Base-by-base conservation (phyloP, 2,113 vertebrate species). In the Polypterus senegalus region DNA sequence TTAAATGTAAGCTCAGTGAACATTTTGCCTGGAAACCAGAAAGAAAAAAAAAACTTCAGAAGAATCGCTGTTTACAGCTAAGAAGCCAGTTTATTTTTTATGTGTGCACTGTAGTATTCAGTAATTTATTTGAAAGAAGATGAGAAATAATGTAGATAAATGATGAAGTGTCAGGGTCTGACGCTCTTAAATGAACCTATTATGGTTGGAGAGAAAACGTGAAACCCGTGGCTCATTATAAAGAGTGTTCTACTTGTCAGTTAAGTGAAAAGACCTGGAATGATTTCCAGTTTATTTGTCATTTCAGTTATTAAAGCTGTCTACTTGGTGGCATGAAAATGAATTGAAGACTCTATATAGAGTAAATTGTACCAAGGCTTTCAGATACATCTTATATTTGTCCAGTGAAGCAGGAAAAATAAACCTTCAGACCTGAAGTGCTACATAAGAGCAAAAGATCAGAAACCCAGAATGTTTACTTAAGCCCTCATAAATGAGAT, bases 131-230 rank as follows among this genome's bases (percentile, higher is more conserved):
- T 90, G 83, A 86, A 85, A 82, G 86, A 89, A 91, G 86, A 91
- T 88, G 88, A 89, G 86, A 89, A 89, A 88, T 90, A 91, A 89
- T 89, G 83, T 88, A 91, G 88, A 92, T 89, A 89, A 90, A 91
- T 90, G 88, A 89, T 88, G 84, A 86, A 88, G 81, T 86, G 88
- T 90, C 90, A 89, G 83, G 84, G 85, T 85, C 85, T 89, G 82
- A 88, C 83, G 80, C 86, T 89, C 87, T 89, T 89, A 90, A 91
- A 92, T 87, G 87, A 92, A 88, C 83, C 80, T 86, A 82, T 91
- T 90, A 90, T 87, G 85, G 88, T 87, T 83, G 83, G 88, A 86
- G 85, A 87, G 83, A 83, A 86, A 88, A 88, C 82, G 83, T 86
- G 87, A 88, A 85, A 88, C 86, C 83, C 86, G 82, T 74, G 75